Base-by-base conservation (phyloP, 2,113 vertebrate species). In the Colistium nudipinnis region DNA sequence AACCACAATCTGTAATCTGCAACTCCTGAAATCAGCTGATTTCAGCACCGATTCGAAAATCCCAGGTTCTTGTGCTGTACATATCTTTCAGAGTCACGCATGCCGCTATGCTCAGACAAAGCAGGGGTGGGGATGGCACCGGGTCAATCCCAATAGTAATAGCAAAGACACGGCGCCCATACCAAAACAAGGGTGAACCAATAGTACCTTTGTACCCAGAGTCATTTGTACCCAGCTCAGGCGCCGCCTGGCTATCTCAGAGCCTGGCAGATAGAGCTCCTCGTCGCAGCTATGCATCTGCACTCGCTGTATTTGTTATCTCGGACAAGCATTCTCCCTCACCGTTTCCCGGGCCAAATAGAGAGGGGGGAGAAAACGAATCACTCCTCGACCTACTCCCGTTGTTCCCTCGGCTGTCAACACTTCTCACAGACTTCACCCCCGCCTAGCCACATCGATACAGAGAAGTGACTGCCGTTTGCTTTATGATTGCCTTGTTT, bases 401-500 rank as follows among this genome's bases (percentile, higher is more conserved):
- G 87, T 88, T 91, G 90, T 92, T 92, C 86, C 85, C 83, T 87
- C 82, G 68, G 84, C 89, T 90, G 90, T 92, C 91, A 92, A 87
- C 88, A 84, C 83, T 70, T 76, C 81, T 89, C 85, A 55, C 79
- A 74, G 69, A 55, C 81, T 73, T 88, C 85, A 87, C 82, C 88
- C 87, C 87, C 75, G 80, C 87, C 87, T 79, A 56, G 78, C 61
- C 76, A 73, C 83, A 83, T 92, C 90, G 83, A 93, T 92, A 93
- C 90, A 62, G 84, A 90, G 85, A 90, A 92, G 88, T 90, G 89
- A 91, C 90, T 88, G 88, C 88, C 75, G 87, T 88, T 91, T 90
- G 88, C 88, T 89, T 88, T 90, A 91, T 90, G 89, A 92, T 91
- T 91, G 90, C 87, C 88, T 89, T 90, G 90, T 89, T 85, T 89